These are phyloP conservation scores for Spheniscus humboldti DNA, from an alignment of 2,797 vertebrate species.

Conservation along the genomic window DNA sequence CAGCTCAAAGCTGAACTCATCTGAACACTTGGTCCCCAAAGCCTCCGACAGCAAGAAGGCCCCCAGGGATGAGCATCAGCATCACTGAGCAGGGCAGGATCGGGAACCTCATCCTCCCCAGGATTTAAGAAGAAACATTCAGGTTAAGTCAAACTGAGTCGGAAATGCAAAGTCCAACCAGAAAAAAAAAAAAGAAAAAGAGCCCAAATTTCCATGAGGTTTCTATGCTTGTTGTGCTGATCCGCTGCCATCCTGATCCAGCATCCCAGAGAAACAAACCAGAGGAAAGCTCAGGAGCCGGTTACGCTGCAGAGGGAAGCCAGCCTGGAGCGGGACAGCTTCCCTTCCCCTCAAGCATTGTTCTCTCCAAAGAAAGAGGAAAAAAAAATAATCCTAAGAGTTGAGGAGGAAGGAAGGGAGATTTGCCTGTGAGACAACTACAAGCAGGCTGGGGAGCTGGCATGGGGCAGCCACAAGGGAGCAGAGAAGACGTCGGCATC, in stretches of 20 bases:
- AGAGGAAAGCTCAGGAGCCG: fast-evolving
- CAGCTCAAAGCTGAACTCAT: not conserved
- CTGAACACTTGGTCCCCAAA: not conserved
- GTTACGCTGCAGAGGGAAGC: not conserved
- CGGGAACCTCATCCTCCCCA: fast-evolving
- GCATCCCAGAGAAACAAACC: not conserved
- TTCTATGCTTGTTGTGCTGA: not conserved
- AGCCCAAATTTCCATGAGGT: not conserved
- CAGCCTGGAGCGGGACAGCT: not conserved
- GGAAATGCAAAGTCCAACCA: not conserved
- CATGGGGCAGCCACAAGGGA: fast-evolving
- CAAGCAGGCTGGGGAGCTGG: not conserved
- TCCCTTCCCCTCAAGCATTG: not conserved
- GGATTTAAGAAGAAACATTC: not conserved
- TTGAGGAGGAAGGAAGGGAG: not conserved
- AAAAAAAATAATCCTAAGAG: not conserved
- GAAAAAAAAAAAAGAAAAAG: not conserved
- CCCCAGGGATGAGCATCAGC: not conserved
- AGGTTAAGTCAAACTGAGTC: not conserved
- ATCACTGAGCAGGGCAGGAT: fast-evolving
- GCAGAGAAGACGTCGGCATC: fast-evolving
- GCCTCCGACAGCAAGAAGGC: not conserved
- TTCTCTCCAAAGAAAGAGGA: not conserved
- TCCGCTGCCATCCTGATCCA: not conserved
- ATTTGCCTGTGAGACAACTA: not conserved